Conservation (phyloP, 2,888 invertebrate species). For the Schizaphis graminum region DNA sequence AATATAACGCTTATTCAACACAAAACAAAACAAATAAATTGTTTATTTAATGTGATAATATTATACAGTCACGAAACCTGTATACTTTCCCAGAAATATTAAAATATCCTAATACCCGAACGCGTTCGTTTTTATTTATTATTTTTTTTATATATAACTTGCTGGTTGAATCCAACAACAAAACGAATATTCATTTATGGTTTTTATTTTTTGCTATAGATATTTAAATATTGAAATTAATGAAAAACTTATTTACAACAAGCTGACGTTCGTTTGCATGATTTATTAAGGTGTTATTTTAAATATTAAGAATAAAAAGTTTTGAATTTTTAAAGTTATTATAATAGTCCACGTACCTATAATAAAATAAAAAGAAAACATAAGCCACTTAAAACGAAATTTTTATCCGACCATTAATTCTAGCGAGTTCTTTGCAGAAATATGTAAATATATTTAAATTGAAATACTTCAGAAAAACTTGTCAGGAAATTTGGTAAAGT, state of each 20-base stretch:
- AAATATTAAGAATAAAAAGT: constrained; percentile 35
- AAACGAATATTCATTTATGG: neutral
- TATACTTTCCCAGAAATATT: neutral
- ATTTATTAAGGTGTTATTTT: constrained; percentile 41
- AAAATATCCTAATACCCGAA: neutral
- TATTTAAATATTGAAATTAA: constrained; percentile 47
- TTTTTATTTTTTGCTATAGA: neutral
- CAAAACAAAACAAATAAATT: neutral
- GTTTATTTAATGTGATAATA: neutral
- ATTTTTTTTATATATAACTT: neutral
- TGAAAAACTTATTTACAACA: constrained; percentile 46
- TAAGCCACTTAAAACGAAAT: constrained; percentile 17
- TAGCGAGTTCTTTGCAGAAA: constrained; percentile 10
- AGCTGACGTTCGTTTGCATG: constrained; percentile 18
- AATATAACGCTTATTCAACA: neutral
- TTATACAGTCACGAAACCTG: neutral
- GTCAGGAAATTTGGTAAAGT: constrained; percentile 11
- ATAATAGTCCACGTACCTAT: constrained; percentile 6
- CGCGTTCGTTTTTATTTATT: neutral
- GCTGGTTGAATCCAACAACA: neutral
- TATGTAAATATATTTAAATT: constrained; percentile 57
- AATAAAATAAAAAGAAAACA: constrained; percentile 39
- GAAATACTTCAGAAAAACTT: constrained; percentile 38
- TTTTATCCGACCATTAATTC: constrained; percentile 31
- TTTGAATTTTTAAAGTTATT: constrained; percentile 36